Percentiles rank a stretch among this genome's conserved stretches.
Evolutionary conservation across 2,888 invertebrate species (phyloP).

Genomic region (Melanostoma scalare): DNA sequence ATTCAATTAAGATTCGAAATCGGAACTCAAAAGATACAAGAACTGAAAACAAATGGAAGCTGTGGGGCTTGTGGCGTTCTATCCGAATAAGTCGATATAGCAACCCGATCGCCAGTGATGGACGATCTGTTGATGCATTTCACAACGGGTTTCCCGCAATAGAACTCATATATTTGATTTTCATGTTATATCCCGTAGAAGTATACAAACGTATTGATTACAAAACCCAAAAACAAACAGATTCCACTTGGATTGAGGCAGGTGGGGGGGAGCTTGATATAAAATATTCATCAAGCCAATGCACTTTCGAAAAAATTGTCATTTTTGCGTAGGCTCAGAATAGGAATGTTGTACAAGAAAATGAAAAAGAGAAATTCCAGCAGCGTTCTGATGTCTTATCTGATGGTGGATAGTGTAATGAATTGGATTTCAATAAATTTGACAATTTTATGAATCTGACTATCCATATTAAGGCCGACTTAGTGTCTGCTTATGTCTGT

Average conservation of each 20-base stretch:
- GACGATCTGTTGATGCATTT: slow-evolving; percentile 48
- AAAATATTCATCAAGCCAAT: slow-evolving; percentile 24
- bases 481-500: slow-evolving; percentile 24
- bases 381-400: slow-evolving; percentile 8
- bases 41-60: slow-evolving; percentile 1
- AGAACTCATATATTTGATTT: slow-evolving; percentile 36
- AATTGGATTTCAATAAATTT: slow-evolving; percentile 53
- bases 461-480: slow-evolving; percentile 47
- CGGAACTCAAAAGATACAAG: slow-evolving; percentile 24
- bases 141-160: slow-evolving; percentile 47
- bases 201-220: slow-evolving; percentile 44
- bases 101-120: slow-evolving; percentile 40
- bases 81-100: neutral
- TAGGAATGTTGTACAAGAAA: slow-evolving; percentile 9
- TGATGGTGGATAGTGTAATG: slow-evolving; percentile 27
- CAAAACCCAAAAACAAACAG: slow-evolving; percentile 46
- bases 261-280: slow-evolving; percentile 37
- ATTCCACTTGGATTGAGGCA: slow-evolving; percentile 22
- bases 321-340: slow-evolving; percentile 57
- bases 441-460: slow-evolving; percentile 42
- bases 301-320: slow-evolving; percentile 56
- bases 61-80: slow-evolving; percentile 38
- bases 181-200: slow-evolving; percentile 30
- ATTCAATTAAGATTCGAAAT: slow-evolving; percentile 64
- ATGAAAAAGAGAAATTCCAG: slow-evolving; percentile 35